Evolutionary conservation across 2,888 invertebrate genomes (phyloP).

Genomic region (Microplitis deprimator): DNA sequence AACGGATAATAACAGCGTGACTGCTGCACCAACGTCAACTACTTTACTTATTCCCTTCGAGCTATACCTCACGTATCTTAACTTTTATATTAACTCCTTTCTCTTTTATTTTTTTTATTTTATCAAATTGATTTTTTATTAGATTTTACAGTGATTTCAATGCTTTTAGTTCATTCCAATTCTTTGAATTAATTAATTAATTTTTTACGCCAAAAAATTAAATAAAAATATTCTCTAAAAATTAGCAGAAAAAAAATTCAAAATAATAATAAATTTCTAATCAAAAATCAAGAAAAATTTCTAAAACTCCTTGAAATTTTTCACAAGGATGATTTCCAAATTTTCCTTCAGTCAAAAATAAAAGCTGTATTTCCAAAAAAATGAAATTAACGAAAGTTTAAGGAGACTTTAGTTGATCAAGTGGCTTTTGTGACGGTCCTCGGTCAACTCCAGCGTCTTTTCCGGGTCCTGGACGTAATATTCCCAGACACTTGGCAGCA

Average conservation of each 20-base stretch:
- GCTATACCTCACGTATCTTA: slow-evolving; percentile 18
- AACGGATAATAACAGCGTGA: slow-evolving; percentile 58
- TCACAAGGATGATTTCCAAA: too few relatives aligned
- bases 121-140: not conserved
- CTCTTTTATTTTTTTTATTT: not conserved
- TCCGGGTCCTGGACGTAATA: slow-evolving; percentile 62
- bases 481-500: slow-evolving; percentile 69
- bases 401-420: too few relatives aligned
- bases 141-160: not conserved
- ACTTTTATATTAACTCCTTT: not conserved
- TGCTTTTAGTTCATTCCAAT: not conserved
- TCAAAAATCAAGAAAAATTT: too few relatives aligned
- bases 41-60: slow-evolving; percentile 38
- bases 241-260: too few relatives aligned
- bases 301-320: too few relatives aligned
- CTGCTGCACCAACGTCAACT: slow-evolving; percentile 23
- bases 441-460: slow-evolving; percentile 63
- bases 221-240: too few relatives aligned
- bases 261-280: too few relatives aligned
- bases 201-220: not conserved
- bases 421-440: slow-evolving; percentile 28
- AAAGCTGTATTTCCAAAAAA: too few relatives aligned
- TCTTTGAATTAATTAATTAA: not conserved
- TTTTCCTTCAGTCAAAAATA: too few relatives aligned
- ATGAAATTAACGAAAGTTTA: too few relatives aligned